phyloP scores from a whole-genome alignment of 2,797 vertebrate species.

The Apodemus agrarius region DNA sequence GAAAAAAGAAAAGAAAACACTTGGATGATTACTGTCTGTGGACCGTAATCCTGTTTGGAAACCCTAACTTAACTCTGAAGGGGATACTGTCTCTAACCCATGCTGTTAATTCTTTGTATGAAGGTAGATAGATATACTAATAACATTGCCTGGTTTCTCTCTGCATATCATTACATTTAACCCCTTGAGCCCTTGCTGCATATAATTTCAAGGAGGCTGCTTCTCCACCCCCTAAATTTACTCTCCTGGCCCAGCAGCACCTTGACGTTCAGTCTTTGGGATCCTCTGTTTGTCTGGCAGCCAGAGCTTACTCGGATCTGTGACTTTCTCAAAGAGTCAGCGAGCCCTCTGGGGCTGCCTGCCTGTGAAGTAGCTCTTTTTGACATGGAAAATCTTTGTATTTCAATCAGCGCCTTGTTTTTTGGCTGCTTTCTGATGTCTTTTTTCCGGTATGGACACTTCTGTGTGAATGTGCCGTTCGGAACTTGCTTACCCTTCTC shows the following conservation, averaged over 20 bases:
- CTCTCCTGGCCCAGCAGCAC: constrained; percentile 47
- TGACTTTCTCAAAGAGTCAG: constrained; percentile 91
- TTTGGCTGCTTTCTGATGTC: constrained; percentile 90
- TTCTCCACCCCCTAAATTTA: constrained; percentile 76
- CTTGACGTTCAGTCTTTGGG: constrained; percentile 52
- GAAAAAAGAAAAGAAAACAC: constrained; percentile 38
- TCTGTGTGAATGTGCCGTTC: constrained; percentile 98
- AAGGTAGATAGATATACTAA: constrained; percentile 85
- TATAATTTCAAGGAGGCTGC: constrained; percentile 82
- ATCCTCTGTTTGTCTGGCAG: constrained; percentile 71
- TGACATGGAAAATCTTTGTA: constrained; percentile 92
- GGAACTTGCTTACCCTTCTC: constrained; percentile 91
- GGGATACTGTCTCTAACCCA: constrained; percentile 94
- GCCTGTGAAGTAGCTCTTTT: constrained; percentile 87
- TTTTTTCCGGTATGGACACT: constrained; percentile 90
- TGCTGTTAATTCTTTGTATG: constrained; percentile 85
- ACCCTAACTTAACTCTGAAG: constrained; percentile 84
- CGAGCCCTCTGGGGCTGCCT: constrained; percentile 86
- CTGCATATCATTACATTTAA: constrained; percentile 88
- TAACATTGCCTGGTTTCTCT: constrained; percentile 87
- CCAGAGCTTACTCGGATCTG: constrained; percentile 56
- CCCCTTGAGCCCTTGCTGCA: constrained; percentile 93
- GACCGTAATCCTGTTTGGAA: constrained; percentile 58
- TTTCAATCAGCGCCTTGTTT: constrained; percentile 87
- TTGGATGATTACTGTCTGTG: constrained; percentile 11